Evolutionary conservation across 2,113 vertebrate genomes (phyloP).

Genomic region (Otus sunia): DNA sequence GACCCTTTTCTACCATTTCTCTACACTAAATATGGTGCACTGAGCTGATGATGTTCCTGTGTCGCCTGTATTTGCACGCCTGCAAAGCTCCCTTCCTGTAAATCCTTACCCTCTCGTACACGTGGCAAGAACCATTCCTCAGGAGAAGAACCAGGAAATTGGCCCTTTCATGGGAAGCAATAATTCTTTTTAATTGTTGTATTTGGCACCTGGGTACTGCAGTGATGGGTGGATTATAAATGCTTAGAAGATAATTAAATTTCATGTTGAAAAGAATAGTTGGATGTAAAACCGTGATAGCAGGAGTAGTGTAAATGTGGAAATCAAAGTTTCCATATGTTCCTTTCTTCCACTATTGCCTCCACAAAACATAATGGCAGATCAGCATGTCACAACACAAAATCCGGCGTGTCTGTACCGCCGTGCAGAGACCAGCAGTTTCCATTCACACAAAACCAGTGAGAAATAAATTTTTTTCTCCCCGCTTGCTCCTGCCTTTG

Average conservation of each 20-base stretch:
- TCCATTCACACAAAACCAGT: background rate
- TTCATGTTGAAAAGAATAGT: background rate
- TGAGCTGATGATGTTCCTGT: background rate
- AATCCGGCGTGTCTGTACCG: background rate
- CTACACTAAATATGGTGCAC: fast-evolving
- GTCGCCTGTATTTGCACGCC: background rate
- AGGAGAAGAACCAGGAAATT: background rate
- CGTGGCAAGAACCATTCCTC: fast-evolving
- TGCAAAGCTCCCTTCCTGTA: background rate
- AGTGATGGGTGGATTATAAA: background rate
- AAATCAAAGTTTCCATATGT: background rate
- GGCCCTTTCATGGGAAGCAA: background rate
- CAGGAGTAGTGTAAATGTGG: background rate
- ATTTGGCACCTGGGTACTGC: background rate
- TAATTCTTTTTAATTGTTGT: background rate
- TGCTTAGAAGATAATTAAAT: background rate
- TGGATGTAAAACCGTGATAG: background rate
- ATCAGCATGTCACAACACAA: background rate
- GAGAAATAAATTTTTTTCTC: background rate
- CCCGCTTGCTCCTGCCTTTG: background rate
- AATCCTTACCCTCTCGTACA: background rate
- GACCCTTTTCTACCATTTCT: background rate
- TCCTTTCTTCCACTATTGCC: background rate
- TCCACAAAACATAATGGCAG: background rate
- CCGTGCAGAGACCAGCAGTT: background rate